A percentile compares a stretch with the other conserved stretches of the same genome.
Conservation (phyloP, 1,140 invertebrate genomes). For the Drosophila tsacasi region DNA sequence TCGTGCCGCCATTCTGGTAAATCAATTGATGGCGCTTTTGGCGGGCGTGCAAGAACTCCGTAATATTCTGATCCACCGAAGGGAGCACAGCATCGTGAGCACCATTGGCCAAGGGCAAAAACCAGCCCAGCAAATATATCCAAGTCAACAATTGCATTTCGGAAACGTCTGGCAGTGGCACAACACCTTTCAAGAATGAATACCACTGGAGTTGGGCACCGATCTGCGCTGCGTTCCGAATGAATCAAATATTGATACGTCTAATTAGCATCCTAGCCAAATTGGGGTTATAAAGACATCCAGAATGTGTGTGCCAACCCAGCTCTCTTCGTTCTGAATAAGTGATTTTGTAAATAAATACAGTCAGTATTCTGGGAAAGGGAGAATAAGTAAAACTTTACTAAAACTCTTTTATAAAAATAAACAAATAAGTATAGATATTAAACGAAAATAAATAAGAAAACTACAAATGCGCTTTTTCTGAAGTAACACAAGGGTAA, state of each 20-base stretch:
- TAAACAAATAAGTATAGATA: neutral
- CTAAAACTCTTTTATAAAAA: neutral
- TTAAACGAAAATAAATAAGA: neutral
- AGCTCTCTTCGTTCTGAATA: conserved; percentile 14
- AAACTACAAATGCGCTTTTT: neutral
- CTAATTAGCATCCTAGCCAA: conserved; percentile 22
- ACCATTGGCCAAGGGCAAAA: conserved; percentile 26
- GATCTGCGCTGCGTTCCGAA: conserved; percentile 1
- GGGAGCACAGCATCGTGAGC: conserved; percentile 43
- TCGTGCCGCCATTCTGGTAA: conserved; percentile 59
- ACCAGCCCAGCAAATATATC: conserved; percentile 6
- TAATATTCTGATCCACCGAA: conserved; percentile 51
- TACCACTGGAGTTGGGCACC: neutral
- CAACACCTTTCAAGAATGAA: conserved; percentile 33
- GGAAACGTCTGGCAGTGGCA: conserved; percentile 11
- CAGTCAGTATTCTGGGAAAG: neutral
- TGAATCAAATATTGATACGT: conserved; percentile 7
- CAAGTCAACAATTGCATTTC: conserved; percentile 34
- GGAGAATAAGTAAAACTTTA: neutral
- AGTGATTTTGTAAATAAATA: conserved; percentile 31
- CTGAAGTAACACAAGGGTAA: neutral
- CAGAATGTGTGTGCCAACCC: conserved; percentile 4
- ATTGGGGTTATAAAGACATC: conserved; percentile 59
- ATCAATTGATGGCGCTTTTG: conserved; percentile 63
- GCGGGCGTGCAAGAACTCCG: conserved; percentile 52